Percentiles rank a stretch among this genome's conserved stretches.
Conservation (phyloP, 2,113 vertebrate species). For the Fulica atra region DNA sequence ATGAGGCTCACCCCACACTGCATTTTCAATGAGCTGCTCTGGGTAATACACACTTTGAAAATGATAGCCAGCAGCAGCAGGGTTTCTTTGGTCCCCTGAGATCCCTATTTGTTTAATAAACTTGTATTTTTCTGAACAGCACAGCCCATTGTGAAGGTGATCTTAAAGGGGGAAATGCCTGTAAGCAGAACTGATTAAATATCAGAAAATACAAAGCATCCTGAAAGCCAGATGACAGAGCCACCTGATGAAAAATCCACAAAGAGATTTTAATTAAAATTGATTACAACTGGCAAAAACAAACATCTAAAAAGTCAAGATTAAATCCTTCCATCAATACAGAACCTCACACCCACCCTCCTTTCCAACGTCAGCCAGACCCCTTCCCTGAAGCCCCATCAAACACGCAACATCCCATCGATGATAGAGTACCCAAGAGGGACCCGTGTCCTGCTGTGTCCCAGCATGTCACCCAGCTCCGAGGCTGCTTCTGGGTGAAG, state of each 20-base stretch:
- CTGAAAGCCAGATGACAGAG: not conserved
- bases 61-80: constrained; percentile 8
- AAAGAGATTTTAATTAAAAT: constrained; percentile 32
- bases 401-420: not conserved
- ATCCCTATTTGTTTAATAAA: constrained; percentile 17
- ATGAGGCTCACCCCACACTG: not conserved
- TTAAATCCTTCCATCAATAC: constrained; percentile 7
- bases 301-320: constrained; percentile 14
- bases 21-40: not conserved
- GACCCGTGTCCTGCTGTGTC: not conserved
- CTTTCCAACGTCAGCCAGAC: not conserved
- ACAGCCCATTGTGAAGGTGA: not conserved
- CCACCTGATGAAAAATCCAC: not conserved
- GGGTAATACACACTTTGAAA: not conserved
- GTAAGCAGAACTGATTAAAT: constrained; percentile 25
- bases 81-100: not conserved
- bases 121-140: constrained; percentile 18
- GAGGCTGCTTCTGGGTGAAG: not conserved
- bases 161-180: not conserved
- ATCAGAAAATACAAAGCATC: constrained; percentile 10
- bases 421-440: not conserved
- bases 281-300: not conserved
- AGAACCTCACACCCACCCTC: not conserved
- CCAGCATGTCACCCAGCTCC: not conserved
- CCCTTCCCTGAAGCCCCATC: not conserved